Base-by-base conservation (phyloP, 2,797 vertebrate species). In the Coreius guichenoti region DNA sequence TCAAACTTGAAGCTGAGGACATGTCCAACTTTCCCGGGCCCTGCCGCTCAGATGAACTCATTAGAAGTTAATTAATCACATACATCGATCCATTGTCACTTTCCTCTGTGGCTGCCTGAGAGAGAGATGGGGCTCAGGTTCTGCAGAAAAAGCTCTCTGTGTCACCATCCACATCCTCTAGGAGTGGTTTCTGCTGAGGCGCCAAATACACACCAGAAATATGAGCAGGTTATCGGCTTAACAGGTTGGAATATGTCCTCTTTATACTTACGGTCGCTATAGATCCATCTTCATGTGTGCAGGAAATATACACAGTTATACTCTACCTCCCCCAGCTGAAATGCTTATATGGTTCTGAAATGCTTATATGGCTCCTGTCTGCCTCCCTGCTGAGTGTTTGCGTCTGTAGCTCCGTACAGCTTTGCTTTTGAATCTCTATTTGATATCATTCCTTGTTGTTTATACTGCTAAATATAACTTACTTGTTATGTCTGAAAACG, bases 11-110 rank as follows among this genome's bases (percentile, higher is more conserved):
- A 86, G 69, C 75, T 33, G 36, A 67, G 91, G 88, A 93, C 86
- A 77, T 91, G 90, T 94, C 91, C 90, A 94, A 91, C 92, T 94
- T 94, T 80, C 93, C 82, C 90, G 85, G 90, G 90, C 91, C 90
- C 91, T 89, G 90, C 90, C 81, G 89, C 93, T 94, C 92, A 92
- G 89, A 94, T 94, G 93, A 95, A 93, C 94, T 95, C 95, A 94
- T 95, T 95, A 95, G 94, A 94, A 95, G 94, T 95, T 95, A 94
- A 96, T 96, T 95, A 95, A 95, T 95, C 95, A 95, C 92, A 89
- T 82, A 36, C 63, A 96, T 95, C 87, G 95, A 96, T 93, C 93
- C 58, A 82, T 93, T 94, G 93, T 95, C 95, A 94, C 93, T 93
- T 91, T 93, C 74, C 86, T 75, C 87, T 86, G 56, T n/a, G 86